Evolutionary conservation across 2,888 invertebrate species (phyloP).

Genomic region (Sthenelais limicola): DNA sequence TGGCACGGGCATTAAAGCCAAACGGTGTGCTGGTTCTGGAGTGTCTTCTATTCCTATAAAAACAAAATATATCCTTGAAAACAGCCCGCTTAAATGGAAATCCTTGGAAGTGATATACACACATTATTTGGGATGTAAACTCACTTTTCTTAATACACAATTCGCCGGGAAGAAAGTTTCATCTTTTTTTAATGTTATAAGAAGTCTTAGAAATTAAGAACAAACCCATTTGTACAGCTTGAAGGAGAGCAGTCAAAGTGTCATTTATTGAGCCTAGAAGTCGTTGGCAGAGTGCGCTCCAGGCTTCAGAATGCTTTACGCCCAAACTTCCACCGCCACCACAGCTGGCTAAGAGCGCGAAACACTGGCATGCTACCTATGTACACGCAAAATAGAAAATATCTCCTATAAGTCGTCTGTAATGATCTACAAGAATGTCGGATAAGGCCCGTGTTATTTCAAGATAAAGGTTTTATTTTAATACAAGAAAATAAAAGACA

Average conservation of each 20-base stretch:
- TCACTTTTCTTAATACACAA: no score
- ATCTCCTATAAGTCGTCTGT: background rate
- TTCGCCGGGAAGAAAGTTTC: no score
- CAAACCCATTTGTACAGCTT: constrained; percentile 30
- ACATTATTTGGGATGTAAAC: no score
- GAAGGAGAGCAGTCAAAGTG: constrained; percentile 40
- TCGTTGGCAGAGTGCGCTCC: constrained; percentile 52
- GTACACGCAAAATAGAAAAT: background rate
- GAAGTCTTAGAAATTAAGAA: no score
- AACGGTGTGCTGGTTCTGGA: constrained; percentile 13
- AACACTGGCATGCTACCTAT: constrained; percentile 51
- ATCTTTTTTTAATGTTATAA: no score
- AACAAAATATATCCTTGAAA: background rate
- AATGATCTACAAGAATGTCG: no score
- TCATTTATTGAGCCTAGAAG: constrained; percentile 51
- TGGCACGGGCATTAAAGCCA: constrained; percentile 14
- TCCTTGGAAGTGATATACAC: no score
- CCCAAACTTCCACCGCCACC: constrained; percentile 57
- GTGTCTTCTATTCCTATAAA: constrained; percentile 16
- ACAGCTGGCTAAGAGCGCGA: constrained; percentile 54
- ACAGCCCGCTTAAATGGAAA: no score
- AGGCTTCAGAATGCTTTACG: constrained; percentile 56
- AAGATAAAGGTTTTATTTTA: no score
- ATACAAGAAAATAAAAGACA: no score
- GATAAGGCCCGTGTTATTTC: no score